These are phyloP conservation scores for Catalaphyllia jardinei DNA, from an alignment of 64 coral and sea anemone species.

Conservation along the genomic window DNA sequence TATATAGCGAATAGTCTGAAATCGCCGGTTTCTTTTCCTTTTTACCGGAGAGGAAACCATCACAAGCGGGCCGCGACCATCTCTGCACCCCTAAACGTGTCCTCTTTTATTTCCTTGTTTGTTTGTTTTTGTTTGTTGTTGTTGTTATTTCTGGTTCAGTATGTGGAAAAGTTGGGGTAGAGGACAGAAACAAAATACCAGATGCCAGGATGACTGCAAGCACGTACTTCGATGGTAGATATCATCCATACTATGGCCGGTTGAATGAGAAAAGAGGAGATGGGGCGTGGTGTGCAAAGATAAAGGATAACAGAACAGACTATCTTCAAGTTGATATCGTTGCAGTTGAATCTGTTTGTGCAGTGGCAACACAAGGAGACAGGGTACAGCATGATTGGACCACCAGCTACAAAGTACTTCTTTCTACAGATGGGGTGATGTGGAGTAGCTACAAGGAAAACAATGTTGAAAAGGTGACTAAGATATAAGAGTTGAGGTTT, in stretches of 20 bases:
- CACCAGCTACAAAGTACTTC: constrained; percentile 33
- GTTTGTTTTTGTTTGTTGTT: no score
- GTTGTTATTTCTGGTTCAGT: background rate
- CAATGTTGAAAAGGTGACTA: background rate
- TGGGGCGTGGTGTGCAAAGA: constrained; percentile 1
- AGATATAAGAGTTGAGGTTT: background rate
- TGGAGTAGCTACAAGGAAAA: constrained; percentile 39
- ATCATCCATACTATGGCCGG: constrained; percentile 4
- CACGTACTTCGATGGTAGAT: background rate
- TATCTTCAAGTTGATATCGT: constrained; percentile 60
- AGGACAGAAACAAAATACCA: background rate
- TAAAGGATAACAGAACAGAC: background rate
- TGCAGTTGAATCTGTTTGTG: constrained; percentile 18
- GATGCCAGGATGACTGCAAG: background rate
- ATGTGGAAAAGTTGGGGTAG: background rate
- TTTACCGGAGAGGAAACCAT: no score
- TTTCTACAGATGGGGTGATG: background rate
- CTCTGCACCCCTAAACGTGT: no score
- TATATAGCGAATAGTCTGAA: no score
- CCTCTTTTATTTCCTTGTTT: no score
- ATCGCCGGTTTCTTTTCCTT: no score
- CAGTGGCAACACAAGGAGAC: constrained; percentile 43
- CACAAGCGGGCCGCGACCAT: no score
- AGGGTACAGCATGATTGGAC: background rate
- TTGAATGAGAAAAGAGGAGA: background rate